A percentile compares a stretch with the other conserved stretches of the same genome.
These are phyloP conservation scores for Netelia fuscicornis DNA, from an alignment of 2,888 invertebrate genomes.

Conservation along the genomic window DNA sequence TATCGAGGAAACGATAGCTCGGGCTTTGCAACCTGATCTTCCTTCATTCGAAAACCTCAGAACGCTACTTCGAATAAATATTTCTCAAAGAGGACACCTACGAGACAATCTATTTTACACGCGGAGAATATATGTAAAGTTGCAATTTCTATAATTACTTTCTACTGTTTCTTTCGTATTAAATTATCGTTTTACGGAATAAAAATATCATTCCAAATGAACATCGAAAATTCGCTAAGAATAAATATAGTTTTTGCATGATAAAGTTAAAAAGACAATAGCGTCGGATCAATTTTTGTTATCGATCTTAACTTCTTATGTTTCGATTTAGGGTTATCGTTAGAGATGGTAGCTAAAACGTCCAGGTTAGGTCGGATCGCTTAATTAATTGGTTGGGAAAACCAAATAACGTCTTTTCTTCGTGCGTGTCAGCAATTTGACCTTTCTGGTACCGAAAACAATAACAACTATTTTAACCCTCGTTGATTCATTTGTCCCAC, in stretches of 20 bases:
- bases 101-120: neutral
- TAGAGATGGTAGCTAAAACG: neutral
- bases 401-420: no score
- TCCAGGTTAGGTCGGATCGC: neutral
- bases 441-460: conserved; percentile 49
- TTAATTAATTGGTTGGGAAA: no score
- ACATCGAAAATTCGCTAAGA: no score
- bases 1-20: neutral
- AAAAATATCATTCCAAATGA: no score
- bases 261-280: neutral
- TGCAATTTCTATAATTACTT: neutral
- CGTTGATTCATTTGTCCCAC: conserved; percentile 18
- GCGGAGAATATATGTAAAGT: neutral
- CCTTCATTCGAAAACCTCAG: neutral
- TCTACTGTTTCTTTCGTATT: neutral
- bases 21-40: conserved; percentile 6
- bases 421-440: conserved; percentile 16
- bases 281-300: neutral
- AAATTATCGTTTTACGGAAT: neutral
- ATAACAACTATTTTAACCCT: conserved; percentile 55
- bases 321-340: neutral
- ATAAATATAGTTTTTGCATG: neutral
- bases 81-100: neutral
- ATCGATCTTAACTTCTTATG: neutral
- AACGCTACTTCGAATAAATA: conserved; percentile 1